Conservation (phyloP, 2,113 vertebrate species). For the Malaclemys terrapin region DNA sequence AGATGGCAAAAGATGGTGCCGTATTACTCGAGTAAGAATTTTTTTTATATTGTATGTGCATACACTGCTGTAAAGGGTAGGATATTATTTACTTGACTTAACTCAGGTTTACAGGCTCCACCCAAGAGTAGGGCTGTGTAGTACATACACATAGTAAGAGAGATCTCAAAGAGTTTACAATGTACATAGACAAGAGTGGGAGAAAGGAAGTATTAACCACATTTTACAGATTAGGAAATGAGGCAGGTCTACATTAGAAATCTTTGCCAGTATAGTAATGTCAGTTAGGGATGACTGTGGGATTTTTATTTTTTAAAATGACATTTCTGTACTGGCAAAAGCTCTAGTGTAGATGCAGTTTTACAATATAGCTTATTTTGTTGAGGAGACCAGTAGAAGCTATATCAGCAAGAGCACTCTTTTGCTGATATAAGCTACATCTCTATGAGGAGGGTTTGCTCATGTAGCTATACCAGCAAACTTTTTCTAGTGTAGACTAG, state of each 20-base stretch:
- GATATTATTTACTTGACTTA: background rate
- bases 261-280: background rate
- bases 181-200: background rate
- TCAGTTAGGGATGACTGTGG: background rate
- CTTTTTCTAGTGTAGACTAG: background rate
- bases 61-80: background rate
- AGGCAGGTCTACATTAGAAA: background rate
- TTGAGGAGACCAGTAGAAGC: background rate
- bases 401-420: background rate
- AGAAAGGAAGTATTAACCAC: background rate
- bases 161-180: background rate
- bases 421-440: background rate
- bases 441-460: background rate
- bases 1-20: constrained; percentile 68
- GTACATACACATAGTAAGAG: background rate
- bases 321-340: background rate
- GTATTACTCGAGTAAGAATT: constrained; percentile 82
- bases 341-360: background rate
- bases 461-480: background rate
- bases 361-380: background rate
- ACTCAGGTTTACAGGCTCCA: background rate
- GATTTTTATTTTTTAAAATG: background rate
- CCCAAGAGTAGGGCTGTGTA: accelerated
- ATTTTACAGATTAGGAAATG: background rate
- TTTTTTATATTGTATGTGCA: background rate